Base-by-base conservation (phyloP, 2,888 invertebrate species). In the Cataglyphis cursor region DNA sequence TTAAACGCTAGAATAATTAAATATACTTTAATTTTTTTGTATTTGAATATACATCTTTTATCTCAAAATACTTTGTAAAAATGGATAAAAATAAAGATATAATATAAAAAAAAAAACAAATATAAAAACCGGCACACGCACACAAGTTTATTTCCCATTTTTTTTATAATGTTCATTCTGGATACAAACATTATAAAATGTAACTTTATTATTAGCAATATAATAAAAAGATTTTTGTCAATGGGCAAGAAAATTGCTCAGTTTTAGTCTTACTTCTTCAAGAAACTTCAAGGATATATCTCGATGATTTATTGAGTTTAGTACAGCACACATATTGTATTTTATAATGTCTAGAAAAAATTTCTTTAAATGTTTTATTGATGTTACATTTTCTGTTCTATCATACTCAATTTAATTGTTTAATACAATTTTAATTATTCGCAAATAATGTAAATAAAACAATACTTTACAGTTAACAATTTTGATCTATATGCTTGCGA, bases 221-320 rank as follows among this genome's bases (percentile, higher is more conserved):
- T 75, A 74, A 72, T 80, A 78, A 75, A 83, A 85, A 74, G 62
- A 83, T 62, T 48, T 85, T 83, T 61, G 78, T 85, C 82, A 82
- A 87, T 85, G 80, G 80, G n/a, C 61, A 73, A 54, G 83, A 85
- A 87, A 85, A 87, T 87, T 87, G 61, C 75, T 28, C 0, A 28
- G 41, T 73, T 72, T 44, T 57, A 66, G 15, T 21, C 74, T 81
- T 72, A 74, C 76, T 35, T 66, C 35, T 28, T 5, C 18, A 54
- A 57, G 70, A 73, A 54, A 44, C 59, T 48, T n/a, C n/a, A n/a
- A 51, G 12, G 10, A 61, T 61, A n/a, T 61, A 18, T 70, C 21
- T 70, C 72, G 57, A 68, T 78, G 21, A 51, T 12, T 28, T 28
- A 28, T 28, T 28, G 28, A 28, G 28, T 28, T 28, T 28, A 28